Evolutionary conservation across 2,113 vertebrate genomes (phyloP).

Genomic region (Hippocampus barbouri): DNA sequence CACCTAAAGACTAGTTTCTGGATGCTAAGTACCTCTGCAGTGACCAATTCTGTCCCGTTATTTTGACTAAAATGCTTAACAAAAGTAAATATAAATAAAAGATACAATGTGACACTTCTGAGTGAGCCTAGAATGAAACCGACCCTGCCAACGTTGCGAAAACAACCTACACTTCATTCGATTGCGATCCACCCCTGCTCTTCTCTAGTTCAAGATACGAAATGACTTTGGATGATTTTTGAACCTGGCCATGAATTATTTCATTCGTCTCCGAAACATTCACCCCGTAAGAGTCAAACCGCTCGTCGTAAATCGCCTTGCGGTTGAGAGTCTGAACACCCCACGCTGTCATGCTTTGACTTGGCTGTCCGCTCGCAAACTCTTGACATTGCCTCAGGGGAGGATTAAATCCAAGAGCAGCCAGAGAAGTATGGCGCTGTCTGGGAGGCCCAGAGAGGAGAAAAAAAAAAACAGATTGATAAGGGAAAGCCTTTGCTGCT

Average conservation of each 20-base stretch:
- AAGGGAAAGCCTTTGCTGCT: constrained; percentile 19
- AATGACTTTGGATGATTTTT: neutral
- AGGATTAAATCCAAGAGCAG: constrained; percentile 23
- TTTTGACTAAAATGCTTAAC: too few species aligned
- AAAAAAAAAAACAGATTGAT: neutral
- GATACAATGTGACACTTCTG: too few species aligned
- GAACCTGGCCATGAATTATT: neutral
- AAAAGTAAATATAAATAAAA: too few species aligned
- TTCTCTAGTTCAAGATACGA: neutral
- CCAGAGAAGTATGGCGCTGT: constrained; percentile 13
- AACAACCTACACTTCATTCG: too few species aligned
- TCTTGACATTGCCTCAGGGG: constrained; percentile 23
- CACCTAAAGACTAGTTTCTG: too few species aligned
- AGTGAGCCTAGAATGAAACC: too few species aligned
- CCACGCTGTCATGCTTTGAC: constrained; percentile 2
- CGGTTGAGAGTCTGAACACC: neutral
- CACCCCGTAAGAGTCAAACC: neutral
- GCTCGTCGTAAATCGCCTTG: neutral
- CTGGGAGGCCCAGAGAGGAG: neutral
- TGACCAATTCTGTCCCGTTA: too few species aligned
- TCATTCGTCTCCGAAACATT: neutral
- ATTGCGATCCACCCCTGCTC: too few species aligned
- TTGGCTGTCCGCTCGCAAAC: constrained; percentile 7
- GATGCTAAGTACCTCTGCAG: neutral
- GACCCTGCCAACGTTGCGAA: too few species aligned